Base-by-base conservation (phyloP, 1,140 invertebrate genomes). In the Aphelinus atriplicis region DNA sequence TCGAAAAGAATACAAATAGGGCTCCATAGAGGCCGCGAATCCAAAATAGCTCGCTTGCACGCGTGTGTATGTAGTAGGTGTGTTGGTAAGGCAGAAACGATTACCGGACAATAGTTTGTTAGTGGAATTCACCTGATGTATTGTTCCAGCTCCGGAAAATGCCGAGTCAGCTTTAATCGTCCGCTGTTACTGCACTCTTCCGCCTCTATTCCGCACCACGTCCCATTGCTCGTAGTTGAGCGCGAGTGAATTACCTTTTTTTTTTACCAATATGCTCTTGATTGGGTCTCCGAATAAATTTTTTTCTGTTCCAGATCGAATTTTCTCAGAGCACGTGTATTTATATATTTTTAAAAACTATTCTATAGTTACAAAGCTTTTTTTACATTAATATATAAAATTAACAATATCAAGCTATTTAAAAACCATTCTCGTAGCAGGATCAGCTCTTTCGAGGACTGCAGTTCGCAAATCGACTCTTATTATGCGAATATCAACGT, bases 81-180 rank as follows among this genome's bases (percentile, higher is more conserved):
- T 26, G 26, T 26, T 26, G 26, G 26, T 26, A 55, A 71, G 74
- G 66, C 78, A 82, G 60, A 78, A 83, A 84, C 84, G 79, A 87
- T 87, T 87, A 87, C 82, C 84, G 82, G 81, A 87, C 85, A 87
- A 87, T 87, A 87, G 85, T 87, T 87, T 87, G 86, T 87, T 87
- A 87, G 86, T 84, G 80, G 81, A 81, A 84, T 85, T 87, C 84
- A 84, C 84, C 81, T 84, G 80, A 80, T 85, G 85, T 85, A 87
- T 87, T 87, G 86, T 87, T 86, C 85, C 74, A 58, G 45, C 9
- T 83, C 77, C 60, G 68, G 78, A 80, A 84, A 86, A 81, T 80
- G 86, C 82, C 77, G 79, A 85, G 83, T 85, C 85, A 84, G 84
- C 85, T 86, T 75, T 70, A 75, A 75, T 70, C 55, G 55, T 45